Conservation (phyloP, 2,888 invertebrate species). For the Dicyrtomina minuta region DNA sequence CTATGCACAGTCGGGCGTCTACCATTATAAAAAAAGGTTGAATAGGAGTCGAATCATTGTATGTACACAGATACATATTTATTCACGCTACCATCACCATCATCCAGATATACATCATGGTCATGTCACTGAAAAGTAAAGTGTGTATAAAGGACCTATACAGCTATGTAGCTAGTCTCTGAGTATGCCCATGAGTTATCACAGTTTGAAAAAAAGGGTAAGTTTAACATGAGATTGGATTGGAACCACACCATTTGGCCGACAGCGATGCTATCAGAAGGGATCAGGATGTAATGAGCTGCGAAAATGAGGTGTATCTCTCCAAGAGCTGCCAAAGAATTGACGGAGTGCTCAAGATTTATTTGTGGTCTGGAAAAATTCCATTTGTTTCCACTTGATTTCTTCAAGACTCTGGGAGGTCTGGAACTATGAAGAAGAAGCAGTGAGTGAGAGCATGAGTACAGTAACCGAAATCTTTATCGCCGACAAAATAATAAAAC, state of each 20-base stretch:
- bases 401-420: constrained; percentile 40
- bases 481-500: constrained; percentile 17
- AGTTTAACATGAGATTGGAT: neutral
- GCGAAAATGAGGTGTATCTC: constrained; percentile 49
- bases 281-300: constrained; percentile 46
- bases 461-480: constrained; percentile 16
- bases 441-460: too few species aligned
- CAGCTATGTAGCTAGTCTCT: too few species aligned
- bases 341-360: constrained; percentile 40
- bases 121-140: neutral
- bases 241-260: constrained; percentile 34
- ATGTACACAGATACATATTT: neutral
- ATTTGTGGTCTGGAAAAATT: constrained; percentile 34
- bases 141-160: neutral
- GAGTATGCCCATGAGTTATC: neutral
- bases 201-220: neutral
- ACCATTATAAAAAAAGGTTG: neutral
- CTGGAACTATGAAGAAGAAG: constrained; percentile 18
- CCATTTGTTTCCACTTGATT: constrained; percentile 37
- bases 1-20: constrained; percentile 16
- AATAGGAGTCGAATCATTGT: neutral
- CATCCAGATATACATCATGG: neutral
- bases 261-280: constrained; percentile 28
- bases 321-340: constrained; percentile 41
- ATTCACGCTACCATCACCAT: neutral